Conservation (phyloP, 2,888 invertebrate genomes). For the Leptinotarsa rubiginosa region DNA sequence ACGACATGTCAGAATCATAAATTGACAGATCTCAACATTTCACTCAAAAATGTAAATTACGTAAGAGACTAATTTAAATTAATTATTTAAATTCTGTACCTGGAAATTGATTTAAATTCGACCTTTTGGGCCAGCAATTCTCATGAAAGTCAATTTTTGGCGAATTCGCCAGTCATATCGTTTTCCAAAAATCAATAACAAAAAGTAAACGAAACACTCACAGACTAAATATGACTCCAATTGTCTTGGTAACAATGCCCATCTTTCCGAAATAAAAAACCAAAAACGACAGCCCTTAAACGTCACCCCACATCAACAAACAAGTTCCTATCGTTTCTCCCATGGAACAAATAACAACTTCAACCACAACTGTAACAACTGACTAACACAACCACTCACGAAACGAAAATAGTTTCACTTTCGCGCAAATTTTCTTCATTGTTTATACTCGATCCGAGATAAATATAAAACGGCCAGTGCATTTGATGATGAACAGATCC, state of each 20-base stretch:
- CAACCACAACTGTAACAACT: neutral
- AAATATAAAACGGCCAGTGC: constrained; percentile 18
- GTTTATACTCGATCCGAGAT: constrained; percentile 12
- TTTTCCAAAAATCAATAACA: too few relatives aligned
- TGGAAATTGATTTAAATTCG: too few relatives aligned
- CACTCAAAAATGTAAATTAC: too few relatives aligned
- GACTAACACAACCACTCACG: neutral
- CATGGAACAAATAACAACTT: constrained; percentile 8
- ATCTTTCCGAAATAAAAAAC: constrained; percentile 61
- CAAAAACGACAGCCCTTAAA: constrained; percentile 10
- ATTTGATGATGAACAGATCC: constrained; percentile 10
- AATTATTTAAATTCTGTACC: too few relatives aligned
- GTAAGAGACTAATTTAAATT: too few relatives aligned
- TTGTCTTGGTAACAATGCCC: constrained; percentile 83
- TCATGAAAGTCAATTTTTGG: too few relatives aligned
- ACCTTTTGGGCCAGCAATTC: too few relatives aligned
- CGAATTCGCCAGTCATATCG: too few relatives aligned
- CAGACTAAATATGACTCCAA: constrained; percentile 85
- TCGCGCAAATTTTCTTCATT: constrained; percentile 15
- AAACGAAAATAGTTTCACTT: constrained; percentile 18
- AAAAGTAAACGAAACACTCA: constrained; percentile 69
- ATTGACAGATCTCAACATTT: too few relatives aligned
- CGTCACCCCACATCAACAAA: constrained; percentile 5
- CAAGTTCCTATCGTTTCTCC: neutral
- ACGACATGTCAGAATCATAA: too few relatives aligned